These are phyloP conservation scores for Laspeyria flexula DNA, from an alignment of 2,888 invertebrate genomes.

Conservation along the genomic window DNA sequence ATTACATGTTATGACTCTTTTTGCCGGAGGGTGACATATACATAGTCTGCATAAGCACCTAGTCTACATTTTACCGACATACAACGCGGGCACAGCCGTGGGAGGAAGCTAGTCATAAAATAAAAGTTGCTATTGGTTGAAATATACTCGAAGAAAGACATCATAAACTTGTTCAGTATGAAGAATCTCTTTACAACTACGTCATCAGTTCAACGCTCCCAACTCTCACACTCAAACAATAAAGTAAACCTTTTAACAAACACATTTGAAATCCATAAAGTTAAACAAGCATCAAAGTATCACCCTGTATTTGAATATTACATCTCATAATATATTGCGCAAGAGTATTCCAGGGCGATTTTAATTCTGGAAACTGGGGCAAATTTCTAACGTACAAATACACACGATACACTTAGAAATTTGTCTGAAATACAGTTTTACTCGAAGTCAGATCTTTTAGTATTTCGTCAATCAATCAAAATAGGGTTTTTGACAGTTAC, in stretches of 20 bases:
- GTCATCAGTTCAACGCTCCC: no score
- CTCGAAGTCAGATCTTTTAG: neutral
- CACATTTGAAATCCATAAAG: neutral
- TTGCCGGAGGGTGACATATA: no score
- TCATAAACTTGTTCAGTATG: neutral
- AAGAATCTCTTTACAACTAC: neutral
- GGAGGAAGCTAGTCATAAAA: no score
- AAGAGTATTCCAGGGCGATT: constrained; percentile 52
- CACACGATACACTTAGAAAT: constrained; percentile 18
- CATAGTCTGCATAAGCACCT: no score
- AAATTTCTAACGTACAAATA: constrained; percentile 54
- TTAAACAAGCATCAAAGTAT: neutral
- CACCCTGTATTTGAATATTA: constrained; percentile 47
- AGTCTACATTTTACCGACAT: no score
- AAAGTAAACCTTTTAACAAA: neutral
- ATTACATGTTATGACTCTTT: no score
- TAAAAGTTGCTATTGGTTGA: no score
- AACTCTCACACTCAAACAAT: neutral
- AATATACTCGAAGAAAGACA: no score
- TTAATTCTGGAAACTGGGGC: constrained; percentile 75
- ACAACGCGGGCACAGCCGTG: no score
- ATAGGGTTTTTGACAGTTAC: no score
- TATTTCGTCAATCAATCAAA: neutral
- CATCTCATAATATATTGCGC: constrained; percentile 60
- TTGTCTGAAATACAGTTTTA: constrained; percentile 1